Evolutionary conservation across 2,888 invertebrate genomes (phyloP).

Genomic region (Polylopha cassiicola): DNA sequence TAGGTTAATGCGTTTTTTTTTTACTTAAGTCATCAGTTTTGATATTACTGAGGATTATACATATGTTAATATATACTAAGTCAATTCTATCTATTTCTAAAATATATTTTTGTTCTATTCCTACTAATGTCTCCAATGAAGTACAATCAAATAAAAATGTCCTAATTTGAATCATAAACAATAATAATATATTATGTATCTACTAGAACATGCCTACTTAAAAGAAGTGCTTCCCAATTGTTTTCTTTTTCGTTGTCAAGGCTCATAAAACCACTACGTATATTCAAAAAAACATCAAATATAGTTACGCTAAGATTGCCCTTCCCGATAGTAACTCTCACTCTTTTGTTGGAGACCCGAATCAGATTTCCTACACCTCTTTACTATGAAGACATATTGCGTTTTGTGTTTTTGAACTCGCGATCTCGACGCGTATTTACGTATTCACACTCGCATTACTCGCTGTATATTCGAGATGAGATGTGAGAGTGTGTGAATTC

Average conservation of each 20-base stretch:
- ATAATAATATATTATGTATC: too few species aligned
- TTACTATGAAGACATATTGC: constrained; percentile 72
- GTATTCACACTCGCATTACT: constrained; percentile 76
- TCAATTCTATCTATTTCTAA: too few species aligned
- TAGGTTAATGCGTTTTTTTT: too few species aligned
- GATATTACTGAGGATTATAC: too few species aligned
- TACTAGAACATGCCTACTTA: too few species aligned
- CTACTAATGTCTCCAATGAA: too few species aligned
- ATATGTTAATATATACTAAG: too few species aligned
- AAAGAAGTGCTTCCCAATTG: constrained; percentile 20
- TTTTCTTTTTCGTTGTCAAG: constrained; percentile 16
- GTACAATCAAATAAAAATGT: too few species aligned
- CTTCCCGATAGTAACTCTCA: constrained; percentile 54
- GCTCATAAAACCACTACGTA: constrained; percentile 32
- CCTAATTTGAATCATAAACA: too few species aligned
- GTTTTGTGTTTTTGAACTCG: constrained; percentile 76
- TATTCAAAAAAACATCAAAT: constrained; percentile 48
- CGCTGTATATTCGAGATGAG: constrained; percentile 69
- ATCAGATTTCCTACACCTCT: constrained; percentile 66
- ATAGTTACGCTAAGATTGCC: constrained; percentile 55
- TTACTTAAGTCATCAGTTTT: too few species aligned
- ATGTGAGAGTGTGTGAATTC: constrained; percentile 57
- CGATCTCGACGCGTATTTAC: constrained; percentile 74
- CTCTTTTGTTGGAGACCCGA: constrained; percentile 61
- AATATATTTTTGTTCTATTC: too few species aligned